Evolutionary conservation across 2,113 vertebrate species (phyloP).

Genomic region (Apteryx owenii): DNA sequence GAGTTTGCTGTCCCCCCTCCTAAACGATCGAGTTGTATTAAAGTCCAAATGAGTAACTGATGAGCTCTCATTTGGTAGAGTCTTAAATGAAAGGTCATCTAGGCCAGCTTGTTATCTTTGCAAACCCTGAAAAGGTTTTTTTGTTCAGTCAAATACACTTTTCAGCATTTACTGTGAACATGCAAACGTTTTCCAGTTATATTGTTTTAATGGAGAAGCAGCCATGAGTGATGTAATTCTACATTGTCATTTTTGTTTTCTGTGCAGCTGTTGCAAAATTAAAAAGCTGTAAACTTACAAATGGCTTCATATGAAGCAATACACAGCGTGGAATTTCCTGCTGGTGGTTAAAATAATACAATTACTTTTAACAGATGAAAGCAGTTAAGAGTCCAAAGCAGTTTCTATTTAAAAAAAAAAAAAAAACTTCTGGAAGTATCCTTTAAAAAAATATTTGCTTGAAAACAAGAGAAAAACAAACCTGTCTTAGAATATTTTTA

Average conservation of each 20-base stretch:
- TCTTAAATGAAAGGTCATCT: neutral
- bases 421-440: neutral
- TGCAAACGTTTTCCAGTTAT: slow-evolving; percentile 8
- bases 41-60: neutral
- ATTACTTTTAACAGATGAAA: slow-evolving; percentile 50
- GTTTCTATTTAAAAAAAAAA: neutral
- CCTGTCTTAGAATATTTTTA: neutral
- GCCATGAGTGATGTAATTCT: slow-evolving; percentile 30
- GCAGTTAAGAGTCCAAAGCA: slow-evolving; percentile 11
- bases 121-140: neutral
- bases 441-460: neutral
- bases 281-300: slow-evolving; percentile 62
- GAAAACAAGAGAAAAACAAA: neutral
- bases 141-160: neutral
- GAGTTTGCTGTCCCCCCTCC: neutral
- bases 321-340: slow-evolving; percentile 26
- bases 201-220: slow-evolving; percentile 44
- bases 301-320: slow-evolving; percentile 45
- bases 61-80: neutral
- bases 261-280: slow-evolving; percentile 56
- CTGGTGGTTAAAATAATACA: slow-evolving; percentile 50
- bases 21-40: neutral
- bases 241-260: slow-evolving; percentile 44
- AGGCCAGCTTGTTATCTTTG: neutral
- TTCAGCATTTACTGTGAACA: slow-evolving; percentile 9